Conservation (phyloP, 2,113 vertebrate genomes). For the Cathartes aura region DNA sequence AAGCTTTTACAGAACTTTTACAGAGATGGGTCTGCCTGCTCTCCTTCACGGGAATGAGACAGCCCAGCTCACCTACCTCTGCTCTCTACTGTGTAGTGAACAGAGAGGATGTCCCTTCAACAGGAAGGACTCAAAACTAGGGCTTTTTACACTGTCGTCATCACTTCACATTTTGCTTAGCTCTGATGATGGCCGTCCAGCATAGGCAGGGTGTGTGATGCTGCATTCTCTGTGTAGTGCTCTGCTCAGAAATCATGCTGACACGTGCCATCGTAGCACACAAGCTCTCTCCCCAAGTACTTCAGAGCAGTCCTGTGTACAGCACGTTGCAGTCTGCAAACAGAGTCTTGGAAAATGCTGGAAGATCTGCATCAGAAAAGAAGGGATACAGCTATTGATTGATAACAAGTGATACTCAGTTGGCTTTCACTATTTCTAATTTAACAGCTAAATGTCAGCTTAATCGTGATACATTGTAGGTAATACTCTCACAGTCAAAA, state of each 20-base stretch:
- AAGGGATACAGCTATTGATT: background rate
- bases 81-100: background rate
- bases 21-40: background rate
- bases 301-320: background rate
- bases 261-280: rapidly evolving
- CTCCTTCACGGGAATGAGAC: background rate
- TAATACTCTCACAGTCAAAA: background rate
- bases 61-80: background rate
- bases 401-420: too few relatives aligned
- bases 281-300: rapidly evolving
- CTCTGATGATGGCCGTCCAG: too few relatives aligned
- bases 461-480: background rate
- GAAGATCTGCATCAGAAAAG: background rate
- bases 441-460: background rate
- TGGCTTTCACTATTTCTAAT: background rate
- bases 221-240: too few relatives aligned
- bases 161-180: background rate
- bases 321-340: background rate
- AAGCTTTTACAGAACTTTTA: background rate
- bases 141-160: background rate
- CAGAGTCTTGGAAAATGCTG: background rate
- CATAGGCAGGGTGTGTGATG: too few relatives aligned
- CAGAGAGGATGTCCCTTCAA: background rate
- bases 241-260: background rate
- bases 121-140: background rate